These are phyloP conservation scores for Porites cylindrica DNA, from an alignment of 92 coral and sea anemone species.

Conservation along the genomic window DNA sequence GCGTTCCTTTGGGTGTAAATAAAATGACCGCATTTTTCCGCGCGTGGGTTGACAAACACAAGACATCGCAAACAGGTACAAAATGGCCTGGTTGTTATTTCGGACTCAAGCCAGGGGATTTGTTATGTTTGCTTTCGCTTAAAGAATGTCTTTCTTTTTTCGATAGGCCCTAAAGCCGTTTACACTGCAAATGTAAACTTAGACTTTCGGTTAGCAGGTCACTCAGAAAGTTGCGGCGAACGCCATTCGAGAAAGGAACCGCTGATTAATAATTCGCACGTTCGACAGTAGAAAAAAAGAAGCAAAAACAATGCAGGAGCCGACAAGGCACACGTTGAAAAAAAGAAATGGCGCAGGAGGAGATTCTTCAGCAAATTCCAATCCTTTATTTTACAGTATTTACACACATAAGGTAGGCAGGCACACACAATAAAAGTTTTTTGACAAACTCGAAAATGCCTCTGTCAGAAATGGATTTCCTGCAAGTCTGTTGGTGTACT, in stretches of 20 bases:
- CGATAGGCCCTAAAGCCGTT: conserved; percentile 33
- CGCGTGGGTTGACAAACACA: conserved; percentile 53
- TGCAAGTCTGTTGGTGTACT: conserved; percentile 99
- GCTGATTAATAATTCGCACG: conserved; percentile 6
- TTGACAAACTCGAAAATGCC: conserved; percentile 40
- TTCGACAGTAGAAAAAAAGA: conserved; percentile 14
- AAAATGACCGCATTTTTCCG: conserved; percentile 37
- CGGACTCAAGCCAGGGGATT: conserved; percentile 40
- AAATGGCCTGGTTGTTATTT: conserved; percentile 16
- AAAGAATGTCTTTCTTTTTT: conserved; percentile 36
- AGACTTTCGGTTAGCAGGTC: conserved; percentile 25
- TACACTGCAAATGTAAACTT: conserved; percentile 31
- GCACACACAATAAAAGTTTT: conserved; percentile 61
- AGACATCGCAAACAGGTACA: conserved; percentile 20
- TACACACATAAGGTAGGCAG: conserved; percentile 57
- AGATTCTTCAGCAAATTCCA: conserved; percentile 12
- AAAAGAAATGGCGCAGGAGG: neutral
- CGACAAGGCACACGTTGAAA: conserved; percentile 23
- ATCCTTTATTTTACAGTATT: conserved; percentile 68
- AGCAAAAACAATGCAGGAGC: neutral
- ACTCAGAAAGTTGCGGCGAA: conserved; percentile 1
- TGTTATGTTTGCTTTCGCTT: conserved; percentile 36
- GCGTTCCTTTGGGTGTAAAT: conserved; percentile 28
- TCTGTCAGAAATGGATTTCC: conserved; percentile 89
- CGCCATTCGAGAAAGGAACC: conserved; percentile 10